Evolutionary conservation across 2,797 vertebrate genomes (phyloP), one percentile per base, ranked within the genome.

Genomic region (Helarctos malayanus): DNA sequence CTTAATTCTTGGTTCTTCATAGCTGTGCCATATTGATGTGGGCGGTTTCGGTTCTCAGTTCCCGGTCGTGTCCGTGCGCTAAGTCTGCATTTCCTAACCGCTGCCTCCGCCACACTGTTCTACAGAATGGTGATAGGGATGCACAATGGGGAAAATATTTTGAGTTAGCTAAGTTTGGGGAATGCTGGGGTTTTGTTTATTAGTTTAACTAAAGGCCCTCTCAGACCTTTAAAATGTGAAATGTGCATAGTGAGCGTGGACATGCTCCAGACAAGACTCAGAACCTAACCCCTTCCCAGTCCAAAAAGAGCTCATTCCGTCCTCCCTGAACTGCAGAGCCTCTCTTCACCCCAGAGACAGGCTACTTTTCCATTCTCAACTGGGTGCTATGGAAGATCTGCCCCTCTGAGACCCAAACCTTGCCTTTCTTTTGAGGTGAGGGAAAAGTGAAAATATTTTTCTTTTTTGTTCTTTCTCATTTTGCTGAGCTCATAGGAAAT

Each of bases 391-490:
- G 45, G 13, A 12, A 29, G 5, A 21, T 18, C 18, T 25, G 47
- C 52, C 16, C 16, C 10, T 47, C n/a, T 9, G 14, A 21, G 85
- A 59, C 11, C 63, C 71, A 71, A 75, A 16, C 23, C 47, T 23
- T 29, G 23, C 32, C 71, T 65, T 78, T 41, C 35, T 85, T 88
- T 54, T 25, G 49, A 68, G 54, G 35, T 65, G 8, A 35, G 6
- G n/a, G 15, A 4, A 56, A 57, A 9, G 21, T 12, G 5, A 27
- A 56, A 35, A 32, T 29, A 27, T 4, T 88, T 79, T 32, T 47
- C 27, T 76, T 32, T 41, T 19, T 68, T 32, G 12, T 61, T 71
- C 32, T 80, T 95, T 90, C 13, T 81, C 29, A 49, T 91, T 97
- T 61, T 93, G 49, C 47, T 47, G 41, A 94, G 25, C 56, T 82